Evolutionary conservation across 2,888 invertebrate genomes (phyloP).

Genomic region (Eurois occulta): DNA sequence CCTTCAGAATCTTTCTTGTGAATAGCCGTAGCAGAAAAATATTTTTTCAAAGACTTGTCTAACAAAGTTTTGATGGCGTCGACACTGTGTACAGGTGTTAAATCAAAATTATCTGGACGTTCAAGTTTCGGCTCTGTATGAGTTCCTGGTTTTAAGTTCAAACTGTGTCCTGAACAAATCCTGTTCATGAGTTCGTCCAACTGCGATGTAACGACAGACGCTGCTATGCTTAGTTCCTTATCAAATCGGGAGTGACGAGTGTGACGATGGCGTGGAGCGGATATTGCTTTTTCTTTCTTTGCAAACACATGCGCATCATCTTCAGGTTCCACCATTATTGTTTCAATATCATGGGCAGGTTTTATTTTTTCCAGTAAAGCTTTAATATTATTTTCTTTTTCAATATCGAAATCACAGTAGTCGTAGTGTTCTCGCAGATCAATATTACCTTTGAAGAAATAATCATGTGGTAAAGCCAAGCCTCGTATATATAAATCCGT

Average conservation of each 20-base stretch:
- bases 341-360: conserved; percentile 72
- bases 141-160: conserved; percentile 50
- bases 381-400: conserved; percentile 74
- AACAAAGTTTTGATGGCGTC: conserved; percentile 67
- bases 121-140: neutral
- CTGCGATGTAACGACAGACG: conserved; percentile 71
- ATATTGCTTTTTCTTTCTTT: conserved; percentile 60
- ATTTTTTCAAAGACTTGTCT: conserved; percentile 61
- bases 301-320: conserved; percentile 48
- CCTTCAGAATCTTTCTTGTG: conserved; percentile 59
- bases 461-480: conserved; percentile 75
- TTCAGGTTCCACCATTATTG: conserved; percentile 74
- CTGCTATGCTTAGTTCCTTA: conserved; percentile 69
- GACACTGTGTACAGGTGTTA: conserved; percentile 61
- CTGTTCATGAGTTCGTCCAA: conserved; percentile 74
- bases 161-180: conserved; percentile 67
- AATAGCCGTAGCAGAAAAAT: conserved; percentile 46
- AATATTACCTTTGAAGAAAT: conserved; percentile 82
- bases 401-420: conserved; percentile 69
- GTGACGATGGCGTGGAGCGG: conserved; percentile 42
- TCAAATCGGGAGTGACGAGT: conserved; percentile 68
- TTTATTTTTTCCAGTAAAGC: conserved; percentile 75
- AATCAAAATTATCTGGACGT: conserved; percentile 1
- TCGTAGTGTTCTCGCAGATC: conserved; percentile 72
- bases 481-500: conserved; percentile 80